Conservation (phyloP, 2,888 invertebrate species). For the Sialis fuliginosa region DNA sequence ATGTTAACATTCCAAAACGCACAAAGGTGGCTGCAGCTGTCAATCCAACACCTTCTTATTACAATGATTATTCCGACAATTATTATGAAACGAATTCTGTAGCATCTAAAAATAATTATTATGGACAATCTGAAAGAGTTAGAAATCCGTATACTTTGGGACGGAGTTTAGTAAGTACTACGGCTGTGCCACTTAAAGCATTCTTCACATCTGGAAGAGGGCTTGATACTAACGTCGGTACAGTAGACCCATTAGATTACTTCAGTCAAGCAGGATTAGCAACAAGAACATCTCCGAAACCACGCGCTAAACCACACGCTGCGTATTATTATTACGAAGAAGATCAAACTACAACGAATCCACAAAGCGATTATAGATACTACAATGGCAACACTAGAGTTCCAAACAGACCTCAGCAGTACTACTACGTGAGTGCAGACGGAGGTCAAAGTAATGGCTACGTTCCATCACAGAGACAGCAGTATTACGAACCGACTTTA, state of each 20-base stretch:
- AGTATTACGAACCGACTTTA: constrained; percentile 16
- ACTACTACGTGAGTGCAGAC: constrained; percentile 19
- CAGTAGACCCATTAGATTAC: constrained; percentile 13
- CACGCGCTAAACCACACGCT: constrained; percentile 30
- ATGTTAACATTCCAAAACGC: neutral
- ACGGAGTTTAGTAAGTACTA: constrained; percentile 30
- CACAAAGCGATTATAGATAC: constrained; percentile 6
- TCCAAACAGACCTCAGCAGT: constrained; percentile 14
- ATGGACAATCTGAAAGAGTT: constrained; percentile 24
- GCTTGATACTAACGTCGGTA: constrained; percentile 33
- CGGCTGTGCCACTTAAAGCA: constrained; percentile 41
- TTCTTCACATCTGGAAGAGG: constrained; percentile 37
- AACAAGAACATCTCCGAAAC: constrained; percentile 13
- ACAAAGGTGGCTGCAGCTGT: constrained; percentile 7
- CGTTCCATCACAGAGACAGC: constrained; percentile 7
- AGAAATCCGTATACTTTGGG: constrained; percentile 17
- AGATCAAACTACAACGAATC: constrained; percentile 12
- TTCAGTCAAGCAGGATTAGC: constrained; percentile 16
- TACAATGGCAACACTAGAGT: constrained; percentile 14
- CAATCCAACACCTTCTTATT: neutral
- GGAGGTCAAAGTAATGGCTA: constrained; percentile 2
- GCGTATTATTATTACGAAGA: constrained; percentile 56
- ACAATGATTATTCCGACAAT: constrained; percentile 4
- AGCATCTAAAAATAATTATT: constrained; percentile 30
- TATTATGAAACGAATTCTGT: constrained; percentile 27